A percentile compares a stretch with the other conserved stretches of the same genome.
Conservation (phyloP, 2,888 invertebrate species). For the Hetaerina titia region DNA sequence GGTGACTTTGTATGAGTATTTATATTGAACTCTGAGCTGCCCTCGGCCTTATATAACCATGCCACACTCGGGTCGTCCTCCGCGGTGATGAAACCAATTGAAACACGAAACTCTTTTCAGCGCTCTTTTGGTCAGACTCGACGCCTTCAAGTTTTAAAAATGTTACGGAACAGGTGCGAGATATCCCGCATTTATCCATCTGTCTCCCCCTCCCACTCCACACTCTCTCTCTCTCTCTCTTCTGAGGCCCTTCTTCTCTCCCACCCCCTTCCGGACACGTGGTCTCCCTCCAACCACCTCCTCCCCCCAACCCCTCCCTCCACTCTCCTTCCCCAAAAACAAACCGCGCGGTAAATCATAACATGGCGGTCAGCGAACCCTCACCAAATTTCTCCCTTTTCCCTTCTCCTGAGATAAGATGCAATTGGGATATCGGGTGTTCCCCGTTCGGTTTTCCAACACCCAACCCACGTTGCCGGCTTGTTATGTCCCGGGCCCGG, state of each 20-base stretch:
- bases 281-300: not conserved
- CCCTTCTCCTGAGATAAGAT: not conserved
- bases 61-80: not conserved
- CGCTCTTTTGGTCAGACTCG: not conserved
- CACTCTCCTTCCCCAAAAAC: not conserved
- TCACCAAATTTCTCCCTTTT: not conserved
- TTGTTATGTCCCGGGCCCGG: not conserved
- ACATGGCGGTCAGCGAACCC: constrained; percentile 35
- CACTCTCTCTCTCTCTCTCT: not conserved
- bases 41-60: too few relatives aligned
- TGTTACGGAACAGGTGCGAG: constrained; percentile 3
- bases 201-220: not conserved
- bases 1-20: too few relatives aligned
- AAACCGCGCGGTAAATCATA: constrained; percentile 17
- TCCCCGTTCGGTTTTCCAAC: too few relatives aligned
- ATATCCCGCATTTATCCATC: not conserved
- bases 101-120: not conserved
- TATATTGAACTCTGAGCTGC: too few relatives aligned
- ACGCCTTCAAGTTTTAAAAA: not conserved
- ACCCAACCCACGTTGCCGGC: not conserved
- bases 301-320: not conserved
- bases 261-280: not conserved
- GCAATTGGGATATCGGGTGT: not conserved
- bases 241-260: not conserved
- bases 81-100: not conserved